Evolutionary conservation across 2,888 invertebrate genomes (phyloP).

Genomic region (Ditylenchus weischeri): DNA sequence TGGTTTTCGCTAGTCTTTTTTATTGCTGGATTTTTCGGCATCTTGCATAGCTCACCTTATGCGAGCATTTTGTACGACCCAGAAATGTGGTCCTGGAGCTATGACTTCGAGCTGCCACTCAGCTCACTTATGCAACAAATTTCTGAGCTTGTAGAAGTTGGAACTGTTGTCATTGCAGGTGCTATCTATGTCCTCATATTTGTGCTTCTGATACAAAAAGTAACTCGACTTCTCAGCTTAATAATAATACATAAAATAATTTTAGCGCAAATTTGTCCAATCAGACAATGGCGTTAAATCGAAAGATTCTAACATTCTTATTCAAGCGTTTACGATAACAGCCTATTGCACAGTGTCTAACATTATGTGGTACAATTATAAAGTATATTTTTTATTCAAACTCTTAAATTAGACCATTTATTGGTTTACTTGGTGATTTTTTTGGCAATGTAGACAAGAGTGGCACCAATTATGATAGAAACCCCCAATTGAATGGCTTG

Average conservation of each 20-base stretch:
- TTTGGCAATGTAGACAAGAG: too few relatives aligned
- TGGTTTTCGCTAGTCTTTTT: neutral
- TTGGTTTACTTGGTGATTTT: too few relatives aligned
- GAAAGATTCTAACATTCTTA: neutral
- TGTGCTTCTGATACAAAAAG: neutral
- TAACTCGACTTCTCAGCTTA: neutral
- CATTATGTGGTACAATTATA: slow-evolving; percentile 8
- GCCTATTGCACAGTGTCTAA: slow-evolving; percentile 5
- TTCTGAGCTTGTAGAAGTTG: neutral
- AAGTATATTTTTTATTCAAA: neutral
- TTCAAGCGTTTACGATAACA: neutral
- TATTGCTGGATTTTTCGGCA: neutral
- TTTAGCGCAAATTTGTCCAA: neutral
- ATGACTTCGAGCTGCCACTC: neutral
- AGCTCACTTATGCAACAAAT: neutral
- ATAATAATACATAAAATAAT: neutral
- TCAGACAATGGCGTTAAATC: neutral
- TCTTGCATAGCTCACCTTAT: neutral
- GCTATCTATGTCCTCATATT: neutral
- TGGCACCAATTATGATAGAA: too few relatives aligned
- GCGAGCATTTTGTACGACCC: slow-evolving; percentile 6
- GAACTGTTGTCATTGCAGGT: neutral
- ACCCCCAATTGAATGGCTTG: too few relatives aligned
- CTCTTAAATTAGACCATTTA: too few relatives aligned
- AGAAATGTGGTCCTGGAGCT: slow-evolving; percentile 5